Evolutionary conservation across 2,113 vertebrate species (phyloP).

Genomic region (Zapus hudsonius): DNA sequence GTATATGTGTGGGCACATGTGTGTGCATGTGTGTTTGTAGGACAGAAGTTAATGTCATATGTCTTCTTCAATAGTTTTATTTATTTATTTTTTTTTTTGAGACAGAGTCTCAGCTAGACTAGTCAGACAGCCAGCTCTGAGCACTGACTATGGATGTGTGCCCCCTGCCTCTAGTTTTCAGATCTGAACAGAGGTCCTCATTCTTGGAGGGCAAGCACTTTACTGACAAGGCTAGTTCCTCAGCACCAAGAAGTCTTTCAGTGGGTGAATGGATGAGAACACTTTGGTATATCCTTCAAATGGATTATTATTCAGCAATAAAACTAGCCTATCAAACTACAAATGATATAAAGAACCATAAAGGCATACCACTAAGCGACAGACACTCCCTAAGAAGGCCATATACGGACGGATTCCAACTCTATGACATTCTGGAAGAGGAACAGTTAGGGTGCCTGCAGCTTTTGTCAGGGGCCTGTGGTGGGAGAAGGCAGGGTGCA

Average conservation of each 20-base stretch:
- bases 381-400: neutral
- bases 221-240: too few relatives aligned
- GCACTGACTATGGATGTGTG: too few relatives aligned
- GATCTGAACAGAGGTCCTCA: too few relatives aligned
- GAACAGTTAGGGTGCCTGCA: neutral
- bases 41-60: too few relatives aligned
- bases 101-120: too few relatives aligned
- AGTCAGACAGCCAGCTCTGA: too few relatives aligned
- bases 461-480: neutral
- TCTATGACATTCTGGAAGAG: neutral
- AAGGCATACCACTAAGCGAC: neutral
- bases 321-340: neutral
- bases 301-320: neutral
- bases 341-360: neutral
- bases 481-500: fast-evolving
- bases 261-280: neutral
- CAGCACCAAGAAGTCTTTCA: neutral
- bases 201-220: too few relatives aligned
- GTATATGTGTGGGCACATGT: too few relatives aligned
- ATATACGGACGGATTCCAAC: neutral
- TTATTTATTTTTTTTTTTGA: too few relatives aligned
- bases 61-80: too few relatives aligned
- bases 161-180: too few relatives aligned
- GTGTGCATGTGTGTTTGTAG: too few relatives aligned
- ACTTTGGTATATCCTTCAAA: neutral